Conservation (phyloP, 2,888 invertebrate genomes). For the Eubasilissa splendida region DNA sequence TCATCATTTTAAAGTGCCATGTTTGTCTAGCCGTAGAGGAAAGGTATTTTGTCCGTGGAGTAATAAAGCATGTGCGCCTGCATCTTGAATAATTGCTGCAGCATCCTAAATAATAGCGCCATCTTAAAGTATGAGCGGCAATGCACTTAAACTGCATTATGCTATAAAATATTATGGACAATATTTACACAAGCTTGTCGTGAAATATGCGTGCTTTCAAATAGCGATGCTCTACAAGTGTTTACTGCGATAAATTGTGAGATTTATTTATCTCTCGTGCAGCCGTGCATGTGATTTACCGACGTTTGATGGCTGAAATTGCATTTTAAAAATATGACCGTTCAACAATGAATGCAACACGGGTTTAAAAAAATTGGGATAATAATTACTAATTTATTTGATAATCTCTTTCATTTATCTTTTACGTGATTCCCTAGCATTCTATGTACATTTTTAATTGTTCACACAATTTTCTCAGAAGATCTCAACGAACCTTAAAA, state of each 20-base stretch:
- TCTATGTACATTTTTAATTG: too few relatives aligned
- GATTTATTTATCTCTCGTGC: constrained; percentile 8
- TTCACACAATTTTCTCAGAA: too few relatives aligned
- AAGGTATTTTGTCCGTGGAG: constrained; percentile 12
- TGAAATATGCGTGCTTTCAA: constrained; percentile 35
- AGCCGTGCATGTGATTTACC: too few relatives aligned
- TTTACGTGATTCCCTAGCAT: too few relatives aligned
- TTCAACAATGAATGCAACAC: too few relatives aligned
- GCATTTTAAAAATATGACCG: too few relatives aligned
- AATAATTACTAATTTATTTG: too few relatives aligned
- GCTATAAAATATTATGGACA: constrained; percentile 54
- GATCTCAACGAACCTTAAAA: too few relatives aligned
- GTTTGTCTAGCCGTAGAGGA: constrained; percentile 11
- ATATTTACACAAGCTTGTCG: constrained; percentile 55
- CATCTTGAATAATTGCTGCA: constrained; percentile 58
- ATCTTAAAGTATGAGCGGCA: constrained; percentile 53
- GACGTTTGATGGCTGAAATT: too few relatives aligned
- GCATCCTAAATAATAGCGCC: constrained; percentile 59
- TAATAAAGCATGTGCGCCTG: constrained; percentile 53
- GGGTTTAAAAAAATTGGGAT: too few relatives aligned
- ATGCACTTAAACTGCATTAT: constrained; percentile 54
- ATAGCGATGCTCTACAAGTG: constrained; percentile 25
- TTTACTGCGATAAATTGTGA: constrained; percentile 24
- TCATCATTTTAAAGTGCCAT: constrained; percentile 11
- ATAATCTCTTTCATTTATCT: too few relatives aligned